A percentile compares a stretch with the other conserved stretches of the same genome.
Conservation (phyloP, 2,797 vertebrate genomes). For the Enteromius argenteus region DNA sequence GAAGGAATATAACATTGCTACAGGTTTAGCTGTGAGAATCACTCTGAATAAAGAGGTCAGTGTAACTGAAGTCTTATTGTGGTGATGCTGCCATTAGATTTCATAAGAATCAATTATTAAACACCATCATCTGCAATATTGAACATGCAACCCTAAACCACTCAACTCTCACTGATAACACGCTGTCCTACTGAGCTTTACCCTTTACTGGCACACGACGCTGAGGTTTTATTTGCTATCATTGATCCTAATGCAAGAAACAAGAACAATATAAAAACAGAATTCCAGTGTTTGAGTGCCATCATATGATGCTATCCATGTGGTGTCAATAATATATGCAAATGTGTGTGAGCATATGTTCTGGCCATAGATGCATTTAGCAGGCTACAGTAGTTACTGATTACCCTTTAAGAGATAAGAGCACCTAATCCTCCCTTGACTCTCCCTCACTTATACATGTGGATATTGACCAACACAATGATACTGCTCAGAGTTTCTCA, state of each 20-base stretch:
- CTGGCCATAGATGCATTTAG: not conserved
- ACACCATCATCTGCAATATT: constrained; percentile 72
- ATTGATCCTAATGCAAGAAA: constrained; percentile 19
- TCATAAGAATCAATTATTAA: constrained; percentile 73
- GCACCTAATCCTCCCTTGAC: not conserved
- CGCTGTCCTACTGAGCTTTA: constrained; percentile 52
- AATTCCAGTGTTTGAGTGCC: not conserved
- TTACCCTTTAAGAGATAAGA: constrained; percentile 23
- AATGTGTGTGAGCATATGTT: not conserved
- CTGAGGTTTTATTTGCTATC: constrained; percentile 7
- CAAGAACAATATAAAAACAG: not conserved
- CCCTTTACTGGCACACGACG: constrained; percentile 16
- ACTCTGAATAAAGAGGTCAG: constrained; percentile 19
- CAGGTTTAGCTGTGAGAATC: not conserved
- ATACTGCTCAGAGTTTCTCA: constrained; percentile 18
- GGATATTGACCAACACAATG: not conserved
- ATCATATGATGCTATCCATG: not conserved
- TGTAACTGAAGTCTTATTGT: constrained; percentile 31
- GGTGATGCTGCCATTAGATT: constrained; percentile 51
- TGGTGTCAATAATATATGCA: constrained; percentile 5
- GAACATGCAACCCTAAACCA: constrained; percentile 62
- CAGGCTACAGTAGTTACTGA: constrained; percentile 20
- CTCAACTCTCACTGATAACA: constrained; percentile 64
- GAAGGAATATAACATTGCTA: not conserved
- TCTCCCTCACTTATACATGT: not conserved